Base-by-base conservation (phyloP, 2,888 invertebrate genomes). In the Mallateleia sp. region DNA sequence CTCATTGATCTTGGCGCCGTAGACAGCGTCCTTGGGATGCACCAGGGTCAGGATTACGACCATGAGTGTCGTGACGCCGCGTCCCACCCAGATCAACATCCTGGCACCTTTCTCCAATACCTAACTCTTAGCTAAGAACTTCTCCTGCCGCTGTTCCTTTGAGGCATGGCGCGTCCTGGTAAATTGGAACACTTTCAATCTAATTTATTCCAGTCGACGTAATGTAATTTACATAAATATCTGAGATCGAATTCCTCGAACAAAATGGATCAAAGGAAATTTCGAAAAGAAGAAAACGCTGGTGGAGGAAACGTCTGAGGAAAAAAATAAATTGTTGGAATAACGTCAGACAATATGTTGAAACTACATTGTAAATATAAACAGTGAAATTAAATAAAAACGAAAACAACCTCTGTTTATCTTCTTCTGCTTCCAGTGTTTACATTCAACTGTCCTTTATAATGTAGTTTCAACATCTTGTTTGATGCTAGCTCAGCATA, bases 1-100 rank as follows among this genome's bases (percentile, higher is more conserved):
- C 71, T 85, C 90, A 72, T 84, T 90, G 89, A 90, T 91, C 91
- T 92, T 90, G 91, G 90, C 85, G 81, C 89, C 91, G 67, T 66
- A 71, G 69, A 80, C 88, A 81, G 90, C 89, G 83, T 92, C 50
- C 77, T 82, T 79, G 71, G 62, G 58, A 28, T 69, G 82, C 18
- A 20, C 75, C 58, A 88, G 67, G 50, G 88, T 88, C 87, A 91
- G 50, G 71, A 91, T 88, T 84, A 87, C 89, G 82, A 92, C 69
- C 64, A 82, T 64, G 52, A 91, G 25, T 45, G 62, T 72, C 77
- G 87, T 86, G 87, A 74, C 75, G 85, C 64, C 77, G 77, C 82
- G 77, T 79, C 90, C 88, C 88, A 86, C 84, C 83, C 85, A 88
- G 85, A 88, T 87, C 91, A 90, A 92, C 71, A 83, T 91, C 82